Percentiles rank a stretch among this genome's conserved stretches.
These are phyloP conservation scores for Hirtodrosophila alboralis DNA, from an alignment of 2,888 invertebrate species.

Conservation along the genomic window DNA sequence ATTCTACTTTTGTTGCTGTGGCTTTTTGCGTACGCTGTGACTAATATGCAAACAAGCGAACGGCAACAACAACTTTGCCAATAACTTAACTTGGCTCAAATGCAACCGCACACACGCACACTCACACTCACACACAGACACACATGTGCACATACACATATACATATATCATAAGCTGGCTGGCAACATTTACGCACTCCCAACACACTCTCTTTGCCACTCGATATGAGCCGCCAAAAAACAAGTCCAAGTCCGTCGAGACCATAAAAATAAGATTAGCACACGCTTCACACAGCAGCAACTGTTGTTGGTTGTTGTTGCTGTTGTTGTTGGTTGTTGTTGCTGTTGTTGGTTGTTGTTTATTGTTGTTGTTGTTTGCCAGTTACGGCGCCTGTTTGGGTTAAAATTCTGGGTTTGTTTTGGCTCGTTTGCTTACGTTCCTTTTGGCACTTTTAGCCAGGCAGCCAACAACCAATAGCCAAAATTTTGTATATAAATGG, in stretches of 20 bases:
- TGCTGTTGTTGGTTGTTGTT: conserved; percentile 15
- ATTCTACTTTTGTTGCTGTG: conserved; percentile 15
- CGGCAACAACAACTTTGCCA: conserved; percentile 61
- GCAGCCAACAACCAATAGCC: conserved; percentile 35
- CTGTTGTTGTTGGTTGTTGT: conserved; percentile 31
- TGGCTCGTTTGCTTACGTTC: conserved; percentile 28
- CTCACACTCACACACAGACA: conserved; percentile 11
- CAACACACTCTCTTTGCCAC: conserved; percentile 40
- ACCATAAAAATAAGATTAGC: conserved; percentile 80
- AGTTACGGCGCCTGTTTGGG: conserved; percentile 37
- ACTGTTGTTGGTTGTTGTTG: conserved; percentile 19
- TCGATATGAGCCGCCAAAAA: conserved; percentile 44
- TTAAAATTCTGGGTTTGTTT: conserved; percentile 30
- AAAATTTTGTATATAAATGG: conserved; percentile 44
- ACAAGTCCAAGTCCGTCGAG: conserved; percentile 74
- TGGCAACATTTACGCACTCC: conserved; percentile 51
- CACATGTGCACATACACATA: conserved; percentile 4
- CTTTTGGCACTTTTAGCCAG: conserved; percentile 35
- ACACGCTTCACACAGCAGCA: conserved; percentile 66
- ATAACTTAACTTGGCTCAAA: conserved; percentile 77
- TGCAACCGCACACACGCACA: conserved; percentile 42
- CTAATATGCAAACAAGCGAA: conserved; percentile 78
- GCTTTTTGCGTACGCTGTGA: conserved; percentile 52
- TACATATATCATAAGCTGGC: conserved; percentile 32
- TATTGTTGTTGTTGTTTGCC: conserved; percentile 21